A percentile compares a stretch with the other conserved stretches of the same genome.
Evolutionary conservation across 2,113 vertebrate genomes (phyloP).

Genomic region (Bothrops jararaca): DNA sequence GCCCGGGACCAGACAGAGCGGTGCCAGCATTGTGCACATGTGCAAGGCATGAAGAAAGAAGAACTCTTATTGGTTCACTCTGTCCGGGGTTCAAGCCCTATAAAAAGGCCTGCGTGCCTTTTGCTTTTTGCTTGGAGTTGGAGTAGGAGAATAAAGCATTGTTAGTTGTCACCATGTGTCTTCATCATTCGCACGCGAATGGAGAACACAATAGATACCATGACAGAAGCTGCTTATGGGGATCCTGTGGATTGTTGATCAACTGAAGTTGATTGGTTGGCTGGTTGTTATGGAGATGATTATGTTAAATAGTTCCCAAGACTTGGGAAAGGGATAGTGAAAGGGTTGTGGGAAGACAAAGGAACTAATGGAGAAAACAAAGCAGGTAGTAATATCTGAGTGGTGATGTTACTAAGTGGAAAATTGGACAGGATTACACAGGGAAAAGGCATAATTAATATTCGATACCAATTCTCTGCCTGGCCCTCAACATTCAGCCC

Average conservation of each 20-base stretch:
- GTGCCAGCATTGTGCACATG: too few species aligned
- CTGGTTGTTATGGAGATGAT: neutral
- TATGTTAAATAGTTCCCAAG: neutral
- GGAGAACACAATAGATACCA: too few species aligned
- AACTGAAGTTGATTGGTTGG: neutral
- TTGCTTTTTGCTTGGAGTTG: too few species aligned
- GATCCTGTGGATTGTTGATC: neutral
- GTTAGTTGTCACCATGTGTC: too few species aligned
- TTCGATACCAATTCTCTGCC: neutral
- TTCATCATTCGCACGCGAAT: too few species aligned
- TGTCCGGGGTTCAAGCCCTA: too few species aligned
- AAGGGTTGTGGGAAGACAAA: neutral
- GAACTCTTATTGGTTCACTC: too few species aligned
- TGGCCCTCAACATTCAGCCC: neutral
- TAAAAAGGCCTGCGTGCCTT: too few species aligned
- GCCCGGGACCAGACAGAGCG: too few species aligned
- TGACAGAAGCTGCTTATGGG: neutral
- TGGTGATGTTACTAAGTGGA: neutral
- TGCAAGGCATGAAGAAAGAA: too few species aligned
- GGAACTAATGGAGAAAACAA: neutral
- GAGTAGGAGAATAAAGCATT: too few species aligned
- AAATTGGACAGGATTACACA: neutral
- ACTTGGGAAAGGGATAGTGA: neutral
- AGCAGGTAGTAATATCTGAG: neutral
- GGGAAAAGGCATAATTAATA: neutral